Percentiles rank a stretch among this genome's conserved stretches.
phyloP scores from a whole-genome alignment of 2,888 invertebrate species.

The Steinernema scapterisci region DNA sequence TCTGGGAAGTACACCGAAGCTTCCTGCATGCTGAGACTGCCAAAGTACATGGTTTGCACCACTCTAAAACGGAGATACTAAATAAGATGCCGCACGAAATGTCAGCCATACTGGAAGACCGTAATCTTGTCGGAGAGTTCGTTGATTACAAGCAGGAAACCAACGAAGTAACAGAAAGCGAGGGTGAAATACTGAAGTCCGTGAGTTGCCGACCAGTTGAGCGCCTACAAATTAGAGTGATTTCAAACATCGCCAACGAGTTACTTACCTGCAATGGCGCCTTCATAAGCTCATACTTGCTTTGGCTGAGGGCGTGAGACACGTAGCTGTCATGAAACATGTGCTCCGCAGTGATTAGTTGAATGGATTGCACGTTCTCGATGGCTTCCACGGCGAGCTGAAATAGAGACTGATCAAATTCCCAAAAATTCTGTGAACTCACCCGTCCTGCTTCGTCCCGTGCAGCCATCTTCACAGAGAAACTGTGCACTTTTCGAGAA shows the following conservation, averaged over 20 bases:
- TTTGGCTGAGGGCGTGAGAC: conserved; percentile 1
- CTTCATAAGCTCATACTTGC: conserved; percentile 34
- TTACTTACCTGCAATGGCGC: conserved; percentile 33
- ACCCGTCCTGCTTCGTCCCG: conserved; percentile 42
- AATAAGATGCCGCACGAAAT: neutral
- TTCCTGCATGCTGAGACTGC: conserved; percentile 38
- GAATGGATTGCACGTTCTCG: conserved; percentile 44
- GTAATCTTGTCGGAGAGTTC: conserved; percentile 37
- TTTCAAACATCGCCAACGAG: neutral
- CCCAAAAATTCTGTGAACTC: neutral
- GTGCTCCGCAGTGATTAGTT: conserved; percentile 42
- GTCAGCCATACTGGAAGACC: conserved; percentile 38
- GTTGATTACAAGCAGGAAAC: conserved; percentile 38
- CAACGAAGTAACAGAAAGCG: conserved; percentile 42
- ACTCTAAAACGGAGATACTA: conserved; percentile 34
- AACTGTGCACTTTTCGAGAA: conserved; percentile 40
- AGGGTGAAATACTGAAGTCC: conserved; percentile 39
- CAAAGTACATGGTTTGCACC: conserved; percentile 45
- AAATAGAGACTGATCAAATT: no score
- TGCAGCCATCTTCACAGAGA: conserved; percentile 36
- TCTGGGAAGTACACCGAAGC: conserved; percentile 63
- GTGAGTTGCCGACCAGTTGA: conserved; percentile 41
- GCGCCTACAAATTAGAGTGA: conserved; percentile 30
- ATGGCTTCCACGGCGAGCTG: conserved; percentile 43
- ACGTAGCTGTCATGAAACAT: conserved; percentile 30